Conservation (phyloP, 2,888 invertebrate genomes). For the Nesidiocoris tenuis region DNA sequence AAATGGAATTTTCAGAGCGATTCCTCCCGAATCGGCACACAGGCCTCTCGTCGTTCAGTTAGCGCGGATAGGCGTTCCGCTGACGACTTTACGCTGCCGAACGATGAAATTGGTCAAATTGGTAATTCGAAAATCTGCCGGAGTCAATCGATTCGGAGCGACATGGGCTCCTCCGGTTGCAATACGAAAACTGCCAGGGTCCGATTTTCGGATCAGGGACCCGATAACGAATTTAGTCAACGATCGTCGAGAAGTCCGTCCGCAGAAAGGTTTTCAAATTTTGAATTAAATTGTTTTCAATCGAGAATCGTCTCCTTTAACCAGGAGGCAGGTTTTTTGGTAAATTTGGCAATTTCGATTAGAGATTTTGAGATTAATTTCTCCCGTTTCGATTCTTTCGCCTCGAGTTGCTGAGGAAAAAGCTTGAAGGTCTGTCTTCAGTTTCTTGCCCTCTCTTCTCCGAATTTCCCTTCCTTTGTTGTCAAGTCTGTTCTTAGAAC, state of each 20-base stretch:
- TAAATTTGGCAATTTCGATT: too few relatives aligned
- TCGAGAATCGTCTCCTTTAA: neutral
- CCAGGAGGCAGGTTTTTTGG: too few relatives aligned
- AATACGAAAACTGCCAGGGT: neutral
- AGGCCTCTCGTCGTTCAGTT: neutral
- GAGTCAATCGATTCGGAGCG: slow-evolving; percentile 13
- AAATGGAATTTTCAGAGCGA: too few relatives aligned
- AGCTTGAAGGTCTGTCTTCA: neutral
- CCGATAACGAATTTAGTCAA: neutral
- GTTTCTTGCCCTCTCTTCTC: neutral
- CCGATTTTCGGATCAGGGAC: neutral
- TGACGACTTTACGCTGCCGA: neutral
- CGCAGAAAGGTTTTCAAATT: slow-evolving; percentile 16
- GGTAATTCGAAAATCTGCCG: too few relatives aligned
- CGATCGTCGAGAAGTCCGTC: neutral
- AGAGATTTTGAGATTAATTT: too few relatives aligned
- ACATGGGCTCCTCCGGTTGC: neutral
- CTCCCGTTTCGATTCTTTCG: too few relatives aligned
- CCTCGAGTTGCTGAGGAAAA: too few relatives aligned
- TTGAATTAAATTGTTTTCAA: neutral
- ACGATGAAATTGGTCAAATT: too few relatives aligned
- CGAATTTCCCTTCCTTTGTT: neutral
- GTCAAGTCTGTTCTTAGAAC: neutral
- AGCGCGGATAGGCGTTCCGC: neutral
- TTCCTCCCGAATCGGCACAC: too few relatives aligned